These are phyloP conservation scores for Takifugu bimaculatus DNA, from an alignment of 2,113 vertebrate genomes.

Conservation along the genomic window DNA sequence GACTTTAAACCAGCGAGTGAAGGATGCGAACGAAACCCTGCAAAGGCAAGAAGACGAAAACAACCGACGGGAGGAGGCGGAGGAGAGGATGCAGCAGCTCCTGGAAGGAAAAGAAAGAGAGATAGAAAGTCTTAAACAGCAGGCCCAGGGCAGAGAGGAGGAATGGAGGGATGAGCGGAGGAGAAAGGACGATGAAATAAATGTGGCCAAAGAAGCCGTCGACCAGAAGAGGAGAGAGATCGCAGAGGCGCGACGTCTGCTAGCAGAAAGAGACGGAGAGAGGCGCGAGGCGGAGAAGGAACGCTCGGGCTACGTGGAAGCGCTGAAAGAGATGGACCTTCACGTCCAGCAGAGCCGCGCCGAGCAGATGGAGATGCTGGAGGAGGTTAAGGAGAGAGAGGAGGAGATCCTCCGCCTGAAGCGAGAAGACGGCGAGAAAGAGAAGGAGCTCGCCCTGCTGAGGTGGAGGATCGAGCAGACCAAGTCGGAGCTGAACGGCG, in stretches of 20 bases:
- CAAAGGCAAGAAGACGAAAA: constrained; percentile 42
- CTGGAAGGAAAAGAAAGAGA: constrained; percentile 40
- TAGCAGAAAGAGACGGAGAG: constrained; percentile 14
- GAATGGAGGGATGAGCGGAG: constrained; percentile 50
- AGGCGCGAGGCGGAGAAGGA: background rate
- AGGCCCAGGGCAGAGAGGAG: constrained; percentile 17
- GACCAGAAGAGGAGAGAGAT: constrained; percentile 21
- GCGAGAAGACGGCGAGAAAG: constrained; percentile 33
- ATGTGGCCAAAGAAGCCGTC: constrained; percentile 21
- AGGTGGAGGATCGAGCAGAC: constrained; percentile 54
- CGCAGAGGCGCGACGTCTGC: background rate
- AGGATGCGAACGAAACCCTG: constrained; percentile 33
- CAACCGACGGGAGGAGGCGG: constrained; percentile 40
- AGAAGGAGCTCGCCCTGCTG: constrained; percentile 45
- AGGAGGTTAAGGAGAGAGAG: constrained; percentile 53
- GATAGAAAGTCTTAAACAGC: constrained; percentile 15
- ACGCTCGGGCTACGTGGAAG: constrained; percentile 2
- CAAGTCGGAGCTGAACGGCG: constrained; percentile 52
- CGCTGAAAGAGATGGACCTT: constrained; percentile 22
- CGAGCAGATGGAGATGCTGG: constrained; percentile 38
- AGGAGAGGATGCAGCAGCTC: constrained; percentile 34
- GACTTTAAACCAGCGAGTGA: constrained; percentile 32
- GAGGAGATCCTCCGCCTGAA: constrained; percentile 35
- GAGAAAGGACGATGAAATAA: constrained; percentile 21
- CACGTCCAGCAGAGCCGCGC: constrained; percentile 23